phyloP scores from a whole-genome alignment of 2,888 invertebrate species.

The Fragum sueziense region DNA sequence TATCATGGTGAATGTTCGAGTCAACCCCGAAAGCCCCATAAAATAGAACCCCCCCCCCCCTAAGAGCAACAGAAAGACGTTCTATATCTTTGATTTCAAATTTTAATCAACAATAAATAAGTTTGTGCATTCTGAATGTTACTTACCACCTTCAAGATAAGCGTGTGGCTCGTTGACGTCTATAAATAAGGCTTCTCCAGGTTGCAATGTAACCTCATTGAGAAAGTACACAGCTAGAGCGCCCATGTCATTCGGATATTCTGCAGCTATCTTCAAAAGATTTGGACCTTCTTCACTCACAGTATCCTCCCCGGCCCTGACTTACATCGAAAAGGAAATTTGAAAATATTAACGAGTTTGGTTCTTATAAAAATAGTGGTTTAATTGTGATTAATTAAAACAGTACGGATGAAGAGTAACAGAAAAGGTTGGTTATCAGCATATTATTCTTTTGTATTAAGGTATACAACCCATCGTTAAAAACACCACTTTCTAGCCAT shows the following conservation, averaged over 20 bases:
- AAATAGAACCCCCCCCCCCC: too few species aligned
- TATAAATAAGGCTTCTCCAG: constrained; percentile 16
- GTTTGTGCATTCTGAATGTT: too few species aligned
- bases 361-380: not conserved
- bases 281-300: not conserved
- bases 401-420: not conserved
- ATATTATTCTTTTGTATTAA: too few species aligned
- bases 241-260: constrained; percentile 21
- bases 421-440: too few species aligned
- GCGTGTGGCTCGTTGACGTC: constrained; percentile 10
- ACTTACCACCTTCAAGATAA: constrained; percentile 27
- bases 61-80: too few species aligned
- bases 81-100: too few species aligned
- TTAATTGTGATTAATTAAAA: not conserved
- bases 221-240: constrained; percentile 20
- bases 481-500: too few species aligned
- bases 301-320: not conserved
- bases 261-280: constrained; percentile 7
- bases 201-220: not conserved
- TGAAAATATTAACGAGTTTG: not conserved
- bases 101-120: too few species aligned
- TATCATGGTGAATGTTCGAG: too few species aligned
- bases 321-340: too few species aligned
- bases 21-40: too few species aligned
- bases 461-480: too few species aligned